Base-by-base conservation (phyloP, 2,888 invertebrate species). In the Acrobasis repandana region DNA sequence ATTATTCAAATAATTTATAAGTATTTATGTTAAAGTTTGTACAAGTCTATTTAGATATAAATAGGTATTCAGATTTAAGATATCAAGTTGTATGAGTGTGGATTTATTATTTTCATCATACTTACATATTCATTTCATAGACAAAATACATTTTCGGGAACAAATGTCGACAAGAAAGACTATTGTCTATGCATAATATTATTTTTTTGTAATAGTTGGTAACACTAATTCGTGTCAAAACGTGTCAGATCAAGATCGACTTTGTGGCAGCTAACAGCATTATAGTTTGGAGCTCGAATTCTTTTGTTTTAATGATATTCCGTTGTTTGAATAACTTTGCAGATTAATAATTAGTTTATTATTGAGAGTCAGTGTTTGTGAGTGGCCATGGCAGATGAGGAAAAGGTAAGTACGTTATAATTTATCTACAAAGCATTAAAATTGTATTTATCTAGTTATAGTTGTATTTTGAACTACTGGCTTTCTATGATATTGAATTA, bases 181-280 rank as follows among this genome's bases (percentile, higher is more conserved):
- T n/a, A n/a, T n/a, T n/a, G n/a, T n/a, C n/a, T n/a, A n/a, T n/a
- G n/a, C n/a, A n/a, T n/a, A n/a, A n/a, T n/a, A n/a, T n/a, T n/a
- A n/a, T n/a, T n/a, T n/a, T n/a, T n/a, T n/a, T n/a, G n/a, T n/a
- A n/a, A n/a, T n/a, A n/a, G n/a, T n/a, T n/a, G n/a, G n/a, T n/a
- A n/a, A n/a, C n/a, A n/a, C n/a, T n/a, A 57, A 57, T 48, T 58
- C 46, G 50, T 56, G 58, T 48, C 54, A 50, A 61, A 56, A 54
- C 52, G 47, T 46, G 56, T 46, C 56, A 20, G 50, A 61, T 56
- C 56, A 47, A 47, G 47, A n/a, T 47, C 47, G 47, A 47, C 16
- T 47, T 47, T 47, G 47, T 47, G 47, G 11, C 47, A 47, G 47
- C n/a, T 47, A 47, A 47, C 47, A n/a, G n/a, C 1, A n/a, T 8